phyloP scores from a whole-genome alignment of 2,113 vertebrate genomes.

The Pseudonaja textilis region DNA sequence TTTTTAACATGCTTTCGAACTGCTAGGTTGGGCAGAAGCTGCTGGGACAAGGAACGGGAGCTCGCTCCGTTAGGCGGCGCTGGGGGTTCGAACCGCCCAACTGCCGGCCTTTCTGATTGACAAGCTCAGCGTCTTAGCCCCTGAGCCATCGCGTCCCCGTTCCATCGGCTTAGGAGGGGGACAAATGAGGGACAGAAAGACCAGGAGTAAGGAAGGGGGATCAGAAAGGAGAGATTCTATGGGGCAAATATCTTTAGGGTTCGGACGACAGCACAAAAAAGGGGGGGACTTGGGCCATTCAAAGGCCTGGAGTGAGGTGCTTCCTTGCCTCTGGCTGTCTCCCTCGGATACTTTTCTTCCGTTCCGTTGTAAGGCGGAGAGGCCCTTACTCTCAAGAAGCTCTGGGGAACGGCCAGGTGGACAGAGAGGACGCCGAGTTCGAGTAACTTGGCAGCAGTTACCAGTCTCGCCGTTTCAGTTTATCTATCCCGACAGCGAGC shows the following conservation, averaged over 20 bases:
- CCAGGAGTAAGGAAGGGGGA: no score
- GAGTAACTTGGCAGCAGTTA: not conserved
- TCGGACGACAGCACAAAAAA: not conserved
- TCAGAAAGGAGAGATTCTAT: not conserved
- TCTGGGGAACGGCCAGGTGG: not conserved
- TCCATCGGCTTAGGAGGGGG: not conserved
- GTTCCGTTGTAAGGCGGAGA: not conserved
- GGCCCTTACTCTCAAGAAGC: no score
- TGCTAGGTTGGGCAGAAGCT: no score
- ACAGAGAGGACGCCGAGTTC: not conserved
- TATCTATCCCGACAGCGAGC: not conserved
- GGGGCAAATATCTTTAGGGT: not conserved
- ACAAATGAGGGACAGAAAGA: not conserved
- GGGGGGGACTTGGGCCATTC: no score
- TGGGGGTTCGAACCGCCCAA: no score
- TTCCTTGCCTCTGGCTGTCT: not conserved
- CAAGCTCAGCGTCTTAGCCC: no score
- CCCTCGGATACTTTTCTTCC: not conserved
- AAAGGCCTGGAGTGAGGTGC: no score
- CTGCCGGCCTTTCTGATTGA: no score
- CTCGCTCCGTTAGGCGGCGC: fast-evolving
- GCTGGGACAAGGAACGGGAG: no score
- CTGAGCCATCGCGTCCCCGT: no score
- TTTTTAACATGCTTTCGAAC: no score
- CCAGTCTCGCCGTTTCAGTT: not conserved